phyloP scores from a whole-genome alignment of 2,888 invertebrate species.

The Magallana nippona region DNA sequence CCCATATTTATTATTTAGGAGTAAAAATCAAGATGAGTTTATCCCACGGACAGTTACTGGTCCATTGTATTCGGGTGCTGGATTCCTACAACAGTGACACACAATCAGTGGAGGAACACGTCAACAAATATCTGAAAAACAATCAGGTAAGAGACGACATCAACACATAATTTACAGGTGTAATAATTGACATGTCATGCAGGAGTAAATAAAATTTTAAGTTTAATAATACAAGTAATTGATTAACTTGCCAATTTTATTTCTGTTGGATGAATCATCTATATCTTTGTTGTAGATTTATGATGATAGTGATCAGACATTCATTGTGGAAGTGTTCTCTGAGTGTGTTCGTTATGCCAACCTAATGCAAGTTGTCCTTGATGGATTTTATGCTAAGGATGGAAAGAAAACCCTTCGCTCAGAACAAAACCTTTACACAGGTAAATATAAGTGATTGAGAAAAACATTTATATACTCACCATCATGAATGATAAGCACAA shows the following conservation, averaged over 20 bases:
- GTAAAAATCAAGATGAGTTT: conserved; percentile 53
- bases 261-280: not conserved
- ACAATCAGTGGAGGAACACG: conserved; percentile 72
- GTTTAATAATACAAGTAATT: not conserved
- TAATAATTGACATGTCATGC: not conserved
- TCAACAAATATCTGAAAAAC: conserved; percentile 67
- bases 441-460: conserved; percentile 55
- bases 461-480: too few species aligned
- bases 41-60: conserved; percentile 68
- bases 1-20: not conserved
- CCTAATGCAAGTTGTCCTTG: conserved; percentile 72
- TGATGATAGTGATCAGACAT: conserved; percentile 73
- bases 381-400: conserved; percentile 76
- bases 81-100: conserved; percentile 71
- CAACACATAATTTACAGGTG: not conserved
- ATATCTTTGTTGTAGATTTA: conserved; percentile 62
- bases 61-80: conserved; percentile 69
- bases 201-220: not conserved
- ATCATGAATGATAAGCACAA: too few species aligned
- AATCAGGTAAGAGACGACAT: conserved; percentile 56
- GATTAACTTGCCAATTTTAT: not conserved
- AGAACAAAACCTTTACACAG: conserved; percentile 74
- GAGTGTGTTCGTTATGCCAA: conserved; percentile 75
- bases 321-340: conserved; percentile 77
- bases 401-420: conserved; percentile 76